Evolutionary conservation across 2,888 invertebrate species (phyloP).

Genomic region (Lepidocyrtoides sp.): DNA sequence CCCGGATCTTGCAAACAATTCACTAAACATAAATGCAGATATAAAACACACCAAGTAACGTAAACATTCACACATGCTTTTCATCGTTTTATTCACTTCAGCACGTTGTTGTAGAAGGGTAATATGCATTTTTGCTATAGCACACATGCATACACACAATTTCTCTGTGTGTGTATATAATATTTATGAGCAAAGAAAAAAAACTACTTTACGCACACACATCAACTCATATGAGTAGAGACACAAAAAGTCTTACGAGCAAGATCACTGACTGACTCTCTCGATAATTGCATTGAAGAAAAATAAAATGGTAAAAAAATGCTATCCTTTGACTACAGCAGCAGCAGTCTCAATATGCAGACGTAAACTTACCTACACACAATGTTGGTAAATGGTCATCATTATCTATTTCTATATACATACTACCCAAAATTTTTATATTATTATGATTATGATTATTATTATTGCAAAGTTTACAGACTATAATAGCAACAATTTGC

Average conservation of each 20-base stretch:
- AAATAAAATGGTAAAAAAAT: background rate
- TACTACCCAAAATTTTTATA: constrained; percentile 29
- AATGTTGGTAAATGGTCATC: too few relatives aligned
- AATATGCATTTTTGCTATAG: background rate
- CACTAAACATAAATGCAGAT: background rate
- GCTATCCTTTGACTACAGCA: too few relatives aligned
- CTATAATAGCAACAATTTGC: constrained; percentile 33
- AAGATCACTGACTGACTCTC: constrained; percentile 6
- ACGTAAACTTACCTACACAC: too few relatives aligned
- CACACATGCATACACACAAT: background rate
- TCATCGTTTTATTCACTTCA: background rate
- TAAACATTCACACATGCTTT: constrained; percentile 64
- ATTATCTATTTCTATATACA: background rate
- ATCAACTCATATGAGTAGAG: background rate
- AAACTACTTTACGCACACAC: background rate
- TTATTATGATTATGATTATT: constrained; percentile 1
- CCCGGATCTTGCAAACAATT: constrained; percentile 62
- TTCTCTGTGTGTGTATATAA: too few relatives aligned
- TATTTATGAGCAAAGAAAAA: background rate
- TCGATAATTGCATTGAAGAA: constrained; percentile 4
- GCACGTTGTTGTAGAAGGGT: background rate
- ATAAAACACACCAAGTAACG: constrained; percentile 29
- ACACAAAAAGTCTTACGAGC: background rate
- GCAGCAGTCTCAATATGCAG: background rate
- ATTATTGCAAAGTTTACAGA: constrained; percentile 40